Evolutionary conservation across 2,888 invertebrate species (phyloP).

Genomic region (Ligdia adustata): DNA sequence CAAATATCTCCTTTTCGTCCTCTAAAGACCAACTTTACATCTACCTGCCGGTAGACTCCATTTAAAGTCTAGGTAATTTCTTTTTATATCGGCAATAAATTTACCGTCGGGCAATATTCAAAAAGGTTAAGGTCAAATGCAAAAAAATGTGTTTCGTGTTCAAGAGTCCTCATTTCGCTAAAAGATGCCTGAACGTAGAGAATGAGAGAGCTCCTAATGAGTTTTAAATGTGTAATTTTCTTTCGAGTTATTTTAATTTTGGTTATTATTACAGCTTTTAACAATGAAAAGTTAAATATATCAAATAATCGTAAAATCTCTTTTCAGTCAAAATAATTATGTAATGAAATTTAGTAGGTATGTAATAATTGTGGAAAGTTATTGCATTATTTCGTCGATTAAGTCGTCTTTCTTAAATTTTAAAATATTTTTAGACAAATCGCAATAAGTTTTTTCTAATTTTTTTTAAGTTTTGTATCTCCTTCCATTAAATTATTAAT

Average conservation of each 20-base stretch:
- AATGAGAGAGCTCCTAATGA: constrained; percentile 8
- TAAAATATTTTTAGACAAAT: too few relatives aligned
- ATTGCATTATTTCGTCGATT: too few relatives aligned
- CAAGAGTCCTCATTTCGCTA: constrained; percentile 17
- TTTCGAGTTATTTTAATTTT: constrained; percentile 12
- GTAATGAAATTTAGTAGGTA: too few relatives aligned
- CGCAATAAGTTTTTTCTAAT: background rate
- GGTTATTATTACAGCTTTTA: background rate
- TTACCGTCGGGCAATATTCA: constrained; percentile 20
- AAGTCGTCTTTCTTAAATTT: too few relatives aligned
- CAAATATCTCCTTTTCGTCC: constrained; percentile 11
- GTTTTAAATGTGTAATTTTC: constrained; percentile 24
- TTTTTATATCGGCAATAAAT: constrained; percentile 32
- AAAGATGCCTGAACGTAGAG: constrained; percentile 10
- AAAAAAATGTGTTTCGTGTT: constrained; percentile 25
- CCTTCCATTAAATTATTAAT: background rate
- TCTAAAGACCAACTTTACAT: constrained; percentile 21
- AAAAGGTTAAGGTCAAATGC: constrained; percentile 34
- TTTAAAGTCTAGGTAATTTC: constrained; percentile 29
- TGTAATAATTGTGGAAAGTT: too few relatives aligned
- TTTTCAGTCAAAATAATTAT: too few relatives aligned
- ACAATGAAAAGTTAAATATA: background rate
- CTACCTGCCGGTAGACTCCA: constrained; percentile 31
- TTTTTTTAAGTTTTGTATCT: too few relatives aligned
- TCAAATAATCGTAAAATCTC: background rate